Conservation (phyloP, 2,888 invertebrate species). For the Bombylius major region DNA sequence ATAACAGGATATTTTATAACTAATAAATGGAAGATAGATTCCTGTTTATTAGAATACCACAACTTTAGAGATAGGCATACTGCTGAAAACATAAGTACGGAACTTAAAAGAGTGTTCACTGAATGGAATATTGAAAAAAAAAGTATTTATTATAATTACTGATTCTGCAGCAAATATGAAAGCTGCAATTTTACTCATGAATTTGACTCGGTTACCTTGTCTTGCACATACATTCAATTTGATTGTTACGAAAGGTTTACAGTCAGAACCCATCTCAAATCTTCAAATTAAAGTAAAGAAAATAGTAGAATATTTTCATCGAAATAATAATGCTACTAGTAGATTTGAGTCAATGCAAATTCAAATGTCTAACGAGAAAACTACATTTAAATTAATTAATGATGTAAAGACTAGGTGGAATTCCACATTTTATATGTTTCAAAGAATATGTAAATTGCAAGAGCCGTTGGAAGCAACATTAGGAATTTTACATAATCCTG, state of each 20-base stretch:
- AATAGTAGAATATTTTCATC: too few relatives aligned
- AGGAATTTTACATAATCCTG: conserved; percentile 11
- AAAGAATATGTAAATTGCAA: conserved; percentile 16
- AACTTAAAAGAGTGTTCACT: neutral
- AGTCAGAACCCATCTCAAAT: too few relatives aligned
- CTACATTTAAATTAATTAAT: conserved; percentile 19
- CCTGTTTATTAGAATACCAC: neutral
- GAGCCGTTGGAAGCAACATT: conserved; percentile 15
- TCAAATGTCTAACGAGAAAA: neutral
- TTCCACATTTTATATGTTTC: conserved; percentile 14
- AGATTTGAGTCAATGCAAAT: too few relatives aligned
- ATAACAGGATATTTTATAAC: too few relatives aligned
- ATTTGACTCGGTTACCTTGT: conserved; percentile 6
- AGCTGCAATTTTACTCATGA: conserved; percentile 16
- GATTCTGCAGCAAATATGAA: conserved; percentile 18
- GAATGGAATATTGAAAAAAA: neutral
- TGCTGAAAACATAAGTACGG: conserved; percentile 15
- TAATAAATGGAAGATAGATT: too few relatives aligned
- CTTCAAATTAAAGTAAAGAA: too few relatives aligned
- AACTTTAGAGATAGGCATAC: conserved; percentile 10
- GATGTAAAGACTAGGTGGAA: conserved; percentile 11
- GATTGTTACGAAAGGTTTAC: too few relatives aligned
- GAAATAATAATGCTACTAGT: too few relatives aligned
- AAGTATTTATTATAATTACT: too few relatives aligned
- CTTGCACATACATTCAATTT: too few relatives aligned